A percentile compares a stretch with the other conserved stretches of the same genome.
phyloP scores from a whole-genome alignment of 2,888 invertebrate genomes.

The Standfussiana lucernea region DNA sequence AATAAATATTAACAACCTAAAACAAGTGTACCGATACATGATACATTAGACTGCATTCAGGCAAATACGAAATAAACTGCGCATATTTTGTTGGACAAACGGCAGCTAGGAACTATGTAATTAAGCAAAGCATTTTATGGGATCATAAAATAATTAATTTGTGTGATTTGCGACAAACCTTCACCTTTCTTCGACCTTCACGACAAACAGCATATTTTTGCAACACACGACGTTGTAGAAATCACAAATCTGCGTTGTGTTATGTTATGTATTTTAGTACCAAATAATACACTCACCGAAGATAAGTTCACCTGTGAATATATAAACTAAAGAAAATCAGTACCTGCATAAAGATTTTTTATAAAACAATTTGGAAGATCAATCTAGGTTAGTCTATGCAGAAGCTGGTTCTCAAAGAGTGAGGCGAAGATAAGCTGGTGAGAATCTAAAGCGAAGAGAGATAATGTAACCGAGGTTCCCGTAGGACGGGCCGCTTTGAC shows the following conservation, averaged over 20 bases:
- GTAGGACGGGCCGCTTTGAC: slow-evolving; percentile 85
- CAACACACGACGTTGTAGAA: neutral
- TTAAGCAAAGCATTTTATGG: slow-evolving; percentile 32
- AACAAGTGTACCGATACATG: slow-evolving; percentile 30
- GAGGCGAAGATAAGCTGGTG: slow-evolving; percentile 74
- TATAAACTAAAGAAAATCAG: slow-evolving; percentile 7
- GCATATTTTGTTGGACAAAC: neutral
- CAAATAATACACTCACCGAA: neutral
- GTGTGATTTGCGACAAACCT: neutral
- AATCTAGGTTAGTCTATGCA: slow-evolving; percentile 42
- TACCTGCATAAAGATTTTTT: neutral
- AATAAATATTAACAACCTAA: slow-evolving; percentile 16
- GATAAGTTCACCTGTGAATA: neutral
- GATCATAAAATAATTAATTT: slow-evolving; percentile 41
- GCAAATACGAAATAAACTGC: slow-evolving; percentile 30
- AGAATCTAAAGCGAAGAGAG: slow-evolving; percentile 73
- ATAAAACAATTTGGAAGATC: slow-evolving; percentile 43
- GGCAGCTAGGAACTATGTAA: neutral
- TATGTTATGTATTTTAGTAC: neutral
- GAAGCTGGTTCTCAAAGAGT: slow-evolving; percentile 65
- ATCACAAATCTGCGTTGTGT: no score
- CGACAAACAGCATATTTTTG: neutral
- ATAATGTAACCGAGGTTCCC: slow-evolving; percentile 83
- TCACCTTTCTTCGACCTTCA: neutral
- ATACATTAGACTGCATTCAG: neutral